Base-by-base conservation (phyloP, 1,140 invertebrate species). In the Augochlora pura region DNA sequence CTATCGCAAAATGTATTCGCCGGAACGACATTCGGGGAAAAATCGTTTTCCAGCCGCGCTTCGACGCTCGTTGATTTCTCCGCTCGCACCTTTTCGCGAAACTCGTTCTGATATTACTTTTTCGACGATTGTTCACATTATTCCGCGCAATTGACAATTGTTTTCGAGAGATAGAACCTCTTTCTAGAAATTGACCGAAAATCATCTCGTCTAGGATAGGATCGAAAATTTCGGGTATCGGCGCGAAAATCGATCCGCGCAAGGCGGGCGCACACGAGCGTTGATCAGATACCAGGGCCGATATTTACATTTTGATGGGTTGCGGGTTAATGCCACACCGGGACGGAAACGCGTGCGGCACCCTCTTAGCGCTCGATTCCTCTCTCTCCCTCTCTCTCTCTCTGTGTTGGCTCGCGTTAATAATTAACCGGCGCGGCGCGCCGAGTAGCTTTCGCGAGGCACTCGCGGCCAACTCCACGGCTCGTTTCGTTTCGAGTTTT, bases 351-450 rank as follows among this genome's bases (percentile, higher is more conserved):
- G 49, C 49, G 49, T 16, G 49, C 3, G 16, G 49, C 16, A 46
- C 32, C 76, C 87, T 82, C 83, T 83, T 79, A 74, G 81, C 74
- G 57, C 21, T 7, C 52, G 27, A 27, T 57, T 46, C 59, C 16
- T 59, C 42, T 54, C n/a, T n/a, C n/a, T n/a, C n/a, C n/a, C n/a
- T n/a, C n/a, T n/a, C n/a, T n/a, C n/a, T n/a, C n/a, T n/a, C 62
- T 60, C 57, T 60, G 57, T 65, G 75, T 78, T 66, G 84, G 84
- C 74, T 84, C 76, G 83, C 81, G 87, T 90, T 88, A 90, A 90
- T 90, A 89, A 90, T 90, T 89, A 90, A 89, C 83, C 82, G 88
- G 64, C 82, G 81, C 49, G 49, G 68, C 72, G 74, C 54, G 75
- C 62, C 42, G 63, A 78, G 69, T 83, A 88, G 86, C 79, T 85